These are phyloP conservation scores for Clinocottus analis DNA, from an alignment of 2,113 vertebrate genomes.

Conservation along the genomic window DNA sequence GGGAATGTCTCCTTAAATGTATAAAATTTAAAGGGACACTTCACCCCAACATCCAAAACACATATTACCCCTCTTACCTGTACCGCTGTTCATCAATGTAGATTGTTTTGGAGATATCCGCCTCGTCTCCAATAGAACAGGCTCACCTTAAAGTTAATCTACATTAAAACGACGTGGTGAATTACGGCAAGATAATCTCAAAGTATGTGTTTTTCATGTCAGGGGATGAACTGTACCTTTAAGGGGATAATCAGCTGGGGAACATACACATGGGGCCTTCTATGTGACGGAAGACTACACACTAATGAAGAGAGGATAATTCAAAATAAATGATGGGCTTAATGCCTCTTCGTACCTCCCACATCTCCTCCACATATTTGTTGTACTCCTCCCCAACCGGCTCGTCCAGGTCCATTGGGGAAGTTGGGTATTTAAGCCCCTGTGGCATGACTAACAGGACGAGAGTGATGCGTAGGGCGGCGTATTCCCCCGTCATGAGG, in stretches of 20 bases:
- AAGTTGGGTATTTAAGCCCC: slow-evolving; percentile 68
- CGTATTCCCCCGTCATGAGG: background rate
- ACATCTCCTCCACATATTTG: slow-evolving; percentile 39
- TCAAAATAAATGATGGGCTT: background rate
- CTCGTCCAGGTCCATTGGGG: too few species aligned
- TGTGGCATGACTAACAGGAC: background rate
- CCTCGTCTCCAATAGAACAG: background rate
- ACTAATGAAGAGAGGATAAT: background rate
- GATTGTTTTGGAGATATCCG: background rate
- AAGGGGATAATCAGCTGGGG: background rate
- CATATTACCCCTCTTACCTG: background rate
- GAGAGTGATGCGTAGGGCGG: slow-evolving; percentile 18
- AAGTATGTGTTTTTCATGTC: background rate
- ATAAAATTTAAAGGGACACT: background rate
- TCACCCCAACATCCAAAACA: background rate
- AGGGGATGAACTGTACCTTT: background rate
- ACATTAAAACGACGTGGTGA: background rate
- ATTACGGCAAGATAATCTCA: background rate
- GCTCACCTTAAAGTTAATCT: background rate
- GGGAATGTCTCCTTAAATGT: background rate
- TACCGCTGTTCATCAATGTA: background rate
- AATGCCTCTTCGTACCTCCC: slow-evolving; percentile 33
- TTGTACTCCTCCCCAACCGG: slow-evolving; percentile 50
- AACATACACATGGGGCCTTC: background rate
- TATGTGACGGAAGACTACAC: background rate